Evolutionary conservation across 2,888 invertebrate genomes (phyloP).

Genomic region (Zhuqinia jingwanae): DNA sequence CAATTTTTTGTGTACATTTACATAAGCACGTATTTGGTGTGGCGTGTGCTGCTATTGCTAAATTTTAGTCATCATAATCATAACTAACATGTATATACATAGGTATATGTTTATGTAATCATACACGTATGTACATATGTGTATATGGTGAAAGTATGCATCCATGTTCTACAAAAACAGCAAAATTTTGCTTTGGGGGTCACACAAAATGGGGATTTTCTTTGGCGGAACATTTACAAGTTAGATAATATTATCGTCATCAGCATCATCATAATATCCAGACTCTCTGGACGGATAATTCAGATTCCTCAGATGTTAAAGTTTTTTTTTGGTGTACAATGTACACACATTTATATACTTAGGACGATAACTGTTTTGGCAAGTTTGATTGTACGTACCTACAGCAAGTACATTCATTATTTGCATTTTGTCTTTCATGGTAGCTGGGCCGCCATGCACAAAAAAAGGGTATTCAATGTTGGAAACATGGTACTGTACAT

Average conservation of each 20-base stretch:
- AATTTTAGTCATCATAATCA: conserved; percentile 8
- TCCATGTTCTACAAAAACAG: conserved; percentile 18
- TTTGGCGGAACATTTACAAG: conserved; percentile 29
- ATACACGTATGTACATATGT: not conserved
- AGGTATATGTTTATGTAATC: not conserved
- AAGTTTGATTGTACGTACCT: not conserved
- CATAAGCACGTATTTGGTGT: conserved; percentile 10
- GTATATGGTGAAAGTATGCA: not conserved
- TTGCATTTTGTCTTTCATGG: not conserved
- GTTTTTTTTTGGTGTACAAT: too few relatives aligned
- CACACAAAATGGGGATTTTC: conserved; percentile 48
- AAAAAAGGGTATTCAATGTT: too few relatives aligned
- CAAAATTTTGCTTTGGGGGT: conserved; percentile 59
- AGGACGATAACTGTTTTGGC: not conserved
- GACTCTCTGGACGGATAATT: too few relatives aligned
- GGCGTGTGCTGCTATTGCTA: conserved; percentile 15
- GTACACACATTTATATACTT: not conserved
- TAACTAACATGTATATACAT: conserved; percentile 23
- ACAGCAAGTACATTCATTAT: not conserved
- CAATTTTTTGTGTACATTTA: conserved; percentile 18
- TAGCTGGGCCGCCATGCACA: too few relatives aligned
- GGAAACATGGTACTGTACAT: not conserved
- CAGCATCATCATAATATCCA: too few relatives aligned
- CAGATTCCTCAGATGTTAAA: conserved; percentile 13
- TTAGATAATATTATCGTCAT: conserved; percentile 32